A percentile compares a stretch with the other conserved stretches of the same genome.
These are phyloP conservation scores for Dolichopus griseipennis DNA, from an alignment of 2,888 invertebrate species.

Conservation along the genomic window DNA sequence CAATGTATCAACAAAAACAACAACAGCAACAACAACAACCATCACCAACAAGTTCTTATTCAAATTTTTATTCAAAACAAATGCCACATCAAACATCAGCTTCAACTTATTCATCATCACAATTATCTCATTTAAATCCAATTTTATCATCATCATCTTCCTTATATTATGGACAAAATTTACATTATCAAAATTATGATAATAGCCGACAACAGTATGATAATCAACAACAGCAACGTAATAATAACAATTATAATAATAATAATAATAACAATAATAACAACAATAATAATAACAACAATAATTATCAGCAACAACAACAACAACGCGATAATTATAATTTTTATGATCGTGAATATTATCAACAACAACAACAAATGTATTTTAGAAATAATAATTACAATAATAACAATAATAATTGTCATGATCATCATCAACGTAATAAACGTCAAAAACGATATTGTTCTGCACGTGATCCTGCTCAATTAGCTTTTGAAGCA, in stretches of 20 bases:
- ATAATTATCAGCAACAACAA: slow-evolving; percentile 24
- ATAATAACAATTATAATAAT: slow-evolving; percentile 22
- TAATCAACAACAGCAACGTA: slow-evolving; percentile 24
- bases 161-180: background rate
- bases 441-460: slow-evolving; percentile 38
- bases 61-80: background rate
- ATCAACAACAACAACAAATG: slow-evolving; percentile 22
- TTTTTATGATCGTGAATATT: slow-evolving; percentile 22
- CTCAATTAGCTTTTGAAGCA: slow-evolving; percentile 55
- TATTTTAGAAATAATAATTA: slow-evolving; percentile 15
- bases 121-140: slow-evolving; percentile 2
- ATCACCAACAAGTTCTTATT: background rate
- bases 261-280: slow-evolving; percentile 20
- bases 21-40: background rate
- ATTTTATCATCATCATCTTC: background rate
- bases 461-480: slow-evolving; percentile 55
- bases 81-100: background rate
- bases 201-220: slow-evolving; percentile 18
- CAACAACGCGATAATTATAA: background rate
- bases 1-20: background rate
- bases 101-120: background rate
- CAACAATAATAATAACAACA: too few relatives aligned
- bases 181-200: background rate
- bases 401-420: slow-evolving; percentile 19
- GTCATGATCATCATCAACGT: slow-evolving; percentile 26